These are phyloP conservation scores for Clarias fuscus DNA, from an alignment of 2,797 vertebrate species.

Conservation along the genomic window DNA sequence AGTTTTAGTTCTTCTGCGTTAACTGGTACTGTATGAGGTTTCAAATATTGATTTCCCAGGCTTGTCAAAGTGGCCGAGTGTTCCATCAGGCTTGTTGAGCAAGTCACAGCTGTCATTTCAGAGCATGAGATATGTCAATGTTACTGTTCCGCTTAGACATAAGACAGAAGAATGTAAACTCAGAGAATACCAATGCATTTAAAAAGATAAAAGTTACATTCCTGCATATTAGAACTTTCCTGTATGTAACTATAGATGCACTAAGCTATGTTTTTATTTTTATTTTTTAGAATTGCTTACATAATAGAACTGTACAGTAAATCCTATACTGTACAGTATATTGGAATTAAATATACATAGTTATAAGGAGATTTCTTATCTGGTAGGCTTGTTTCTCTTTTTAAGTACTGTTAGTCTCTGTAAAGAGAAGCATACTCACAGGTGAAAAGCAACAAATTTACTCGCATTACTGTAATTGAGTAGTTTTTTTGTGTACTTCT, in stretches of 20 bases:
- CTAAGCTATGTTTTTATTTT: background rate
- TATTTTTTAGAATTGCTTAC: too few relatives aligned
- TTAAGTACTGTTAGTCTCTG: background rate
- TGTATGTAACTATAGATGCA: background rate
- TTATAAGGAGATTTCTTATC: background rate
- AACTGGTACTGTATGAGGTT: background rate
- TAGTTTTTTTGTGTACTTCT: too few relatives aligned
- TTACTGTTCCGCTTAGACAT: background rate
- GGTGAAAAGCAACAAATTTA: too few relatives aligned
- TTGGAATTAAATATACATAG: too few relatives aligned
- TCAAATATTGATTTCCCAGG: background rate
- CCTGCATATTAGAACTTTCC: too few relatives aligned
- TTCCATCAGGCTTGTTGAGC: background rate
- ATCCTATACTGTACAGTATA: background rate
- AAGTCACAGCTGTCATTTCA: background rate
- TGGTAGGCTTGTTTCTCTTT: background rate
- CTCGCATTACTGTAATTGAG: too few relatives aligned
- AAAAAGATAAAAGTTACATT: background rate
- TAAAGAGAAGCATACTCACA: background rate
- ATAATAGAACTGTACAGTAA: background rate
- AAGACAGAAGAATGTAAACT: background rate
- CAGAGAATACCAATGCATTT: too few relatives aligned
- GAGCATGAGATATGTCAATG: background rate
- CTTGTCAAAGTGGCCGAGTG: background rate
- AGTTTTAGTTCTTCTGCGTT: background rate